Percentiles rank a stretch among this genome's conserved stretches.
These are phyloP conservation scores for Aythya baeri DNA, from an alignment of 2,113 vertebrate genomes.

Conservation along the genomic window DNA sequence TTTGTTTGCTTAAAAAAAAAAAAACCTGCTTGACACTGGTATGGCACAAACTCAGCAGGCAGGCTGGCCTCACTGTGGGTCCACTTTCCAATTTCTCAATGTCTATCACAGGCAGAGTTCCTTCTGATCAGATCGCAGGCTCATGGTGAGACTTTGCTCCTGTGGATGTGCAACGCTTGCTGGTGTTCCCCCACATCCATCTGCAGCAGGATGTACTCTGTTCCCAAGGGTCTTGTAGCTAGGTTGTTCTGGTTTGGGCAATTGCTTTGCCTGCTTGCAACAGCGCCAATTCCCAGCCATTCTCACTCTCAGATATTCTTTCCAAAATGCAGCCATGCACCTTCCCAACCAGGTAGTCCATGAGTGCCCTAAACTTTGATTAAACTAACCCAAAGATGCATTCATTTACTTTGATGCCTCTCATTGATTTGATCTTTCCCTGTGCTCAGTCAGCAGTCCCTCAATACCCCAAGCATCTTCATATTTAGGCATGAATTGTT, in stretches of 20 bases:
- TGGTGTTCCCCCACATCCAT: background rate
- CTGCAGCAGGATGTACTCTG: background rate
- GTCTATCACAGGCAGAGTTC: background rate
- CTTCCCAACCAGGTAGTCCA: background rate
- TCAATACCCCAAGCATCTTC: background rate
- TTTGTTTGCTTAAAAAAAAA: background rate
- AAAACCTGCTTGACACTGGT: background rate
- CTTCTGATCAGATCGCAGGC: background rate
- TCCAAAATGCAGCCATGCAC: background rate
- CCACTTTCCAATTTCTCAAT: background rate
- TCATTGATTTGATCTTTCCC: background rate
- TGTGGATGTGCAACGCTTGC: background rate
- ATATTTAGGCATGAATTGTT: background rate
- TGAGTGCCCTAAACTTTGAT: background rate
- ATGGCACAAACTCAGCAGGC: background rate
- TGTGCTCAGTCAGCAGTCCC: background rate
- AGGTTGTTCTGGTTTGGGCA: background rate
- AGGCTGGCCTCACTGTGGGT: fast-evolving
- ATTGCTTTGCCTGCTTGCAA: background rate
- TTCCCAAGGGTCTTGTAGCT: background rate
- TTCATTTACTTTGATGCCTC: background rate
- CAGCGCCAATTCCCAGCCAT: background rate
- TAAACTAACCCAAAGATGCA: background rate
- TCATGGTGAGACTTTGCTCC: background rate
- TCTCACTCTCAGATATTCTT: background rate